Evolutionary conservation across 2,888 invertebrate genomes (phyloP).

Genomic region (Chloroclysta siterata): DNA sequence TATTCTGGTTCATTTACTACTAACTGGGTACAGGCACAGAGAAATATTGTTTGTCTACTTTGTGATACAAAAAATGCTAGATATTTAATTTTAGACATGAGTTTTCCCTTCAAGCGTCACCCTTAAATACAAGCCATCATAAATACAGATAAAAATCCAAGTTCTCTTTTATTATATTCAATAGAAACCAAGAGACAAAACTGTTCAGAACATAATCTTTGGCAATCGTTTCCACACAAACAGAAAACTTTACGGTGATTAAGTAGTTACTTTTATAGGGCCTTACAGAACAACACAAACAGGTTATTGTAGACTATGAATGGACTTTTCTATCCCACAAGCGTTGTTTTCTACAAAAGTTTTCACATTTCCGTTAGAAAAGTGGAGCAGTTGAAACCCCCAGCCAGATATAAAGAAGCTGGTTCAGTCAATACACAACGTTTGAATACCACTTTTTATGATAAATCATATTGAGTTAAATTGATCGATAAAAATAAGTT

Average conservation of each 20-base stretch:
- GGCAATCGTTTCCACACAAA: slow-evolving; percentile 22
- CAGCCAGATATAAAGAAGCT: slow-evolving; percentile 15
- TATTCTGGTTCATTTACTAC: too few relatives aligned
- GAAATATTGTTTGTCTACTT: too few relatives aligned
- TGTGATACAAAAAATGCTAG: too few relatives aligned
- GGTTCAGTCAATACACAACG: slow-evolving; percentile 3
- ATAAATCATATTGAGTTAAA: too few relatives aligned
- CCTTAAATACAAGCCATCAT: too few relatives aligned
- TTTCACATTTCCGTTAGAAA: slow-evolving; percentile 79
- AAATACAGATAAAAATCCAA: too few relatives aligned
- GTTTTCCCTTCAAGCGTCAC: too few relatives aligned
- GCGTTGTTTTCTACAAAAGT: slow-evolving; percentile 73
- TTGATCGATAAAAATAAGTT: too few relatives aligned
- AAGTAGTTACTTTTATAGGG: slow-evolving; percentile 36
- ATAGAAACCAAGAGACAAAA: slow-evolving; percentile 10
- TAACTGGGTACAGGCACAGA: too few relatives aligned
- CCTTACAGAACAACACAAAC: slow-evolving; percentile 43
- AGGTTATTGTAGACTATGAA: slow-evolving; percentile 46
- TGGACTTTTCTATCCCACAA: slow-evolving; percentile 60
- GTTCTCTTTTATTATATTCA: neutral
- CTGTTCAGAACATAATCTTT: slow-evolving; percentile 13
- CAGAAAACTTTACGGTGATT: slow-evolving; percentile 35
- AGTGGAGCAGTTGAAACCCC: slow-evolving; percentile 67
- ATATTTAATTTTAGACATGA: too few relatives aligned
- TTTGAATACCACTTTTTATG: neutral